Evolutionary conservation across 2,113 vertebrate species (phyloP).

Genomic region (Megaceryle torquata): DNA sequence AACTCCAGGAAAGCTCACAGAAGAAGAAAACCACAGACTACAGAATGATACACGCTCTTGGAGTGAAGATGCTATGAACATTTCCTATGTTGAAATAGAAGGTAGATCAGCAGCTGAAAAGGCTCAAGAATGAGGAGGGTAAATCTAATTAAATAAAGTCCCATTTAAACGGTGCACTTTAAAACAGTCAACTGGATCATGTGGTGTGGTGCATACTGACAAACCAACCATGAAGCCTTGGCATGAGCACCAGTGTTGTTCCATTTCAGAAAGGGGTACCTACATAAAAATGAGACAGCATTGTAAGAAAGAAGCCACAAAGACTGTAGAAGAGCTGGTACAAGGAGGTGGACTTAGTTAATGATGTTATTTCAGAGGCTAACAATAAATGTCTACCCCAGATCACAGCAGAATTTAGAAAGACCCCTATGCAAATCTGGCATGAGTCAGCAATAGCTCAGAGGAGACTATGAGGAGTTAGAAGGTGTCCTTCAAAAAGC

Average conservation of each 20-base stretch:
- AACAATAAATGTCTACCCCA: neutral
- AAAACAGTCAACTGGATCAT: neutral
- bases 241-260: neutral
- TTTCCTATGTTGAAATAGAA: neutral
- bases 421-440: neutral
- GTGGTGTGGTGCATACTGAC: fast-evolving
- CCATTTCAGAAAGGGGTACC: neutral
- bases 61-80: neutral
- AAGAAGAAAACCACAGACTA: neutral
- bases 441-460: neutral
- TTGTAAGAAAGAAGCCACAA: neutral
- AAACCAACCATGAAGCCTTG: neutral
- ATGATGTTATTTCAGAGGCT: neutral
- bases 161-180: neutral
- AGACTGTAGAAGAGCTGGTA: neutral
- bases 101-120: neutral
- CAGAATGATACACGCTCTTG: neutral
- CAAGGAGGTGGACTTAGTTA: neutral
- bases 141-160: neutral
- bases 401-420: neutral
- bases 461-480: neutral
- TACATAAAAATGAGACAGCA: neutral
- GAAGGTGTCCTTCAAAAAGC: neutral
- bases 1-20: neutral
- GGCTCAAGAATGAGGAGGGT: neutral